Evolutionary conservation across 2,113 vertebrate genomes (phyloP).

Genomic region (Prinia subflava): DNA sequence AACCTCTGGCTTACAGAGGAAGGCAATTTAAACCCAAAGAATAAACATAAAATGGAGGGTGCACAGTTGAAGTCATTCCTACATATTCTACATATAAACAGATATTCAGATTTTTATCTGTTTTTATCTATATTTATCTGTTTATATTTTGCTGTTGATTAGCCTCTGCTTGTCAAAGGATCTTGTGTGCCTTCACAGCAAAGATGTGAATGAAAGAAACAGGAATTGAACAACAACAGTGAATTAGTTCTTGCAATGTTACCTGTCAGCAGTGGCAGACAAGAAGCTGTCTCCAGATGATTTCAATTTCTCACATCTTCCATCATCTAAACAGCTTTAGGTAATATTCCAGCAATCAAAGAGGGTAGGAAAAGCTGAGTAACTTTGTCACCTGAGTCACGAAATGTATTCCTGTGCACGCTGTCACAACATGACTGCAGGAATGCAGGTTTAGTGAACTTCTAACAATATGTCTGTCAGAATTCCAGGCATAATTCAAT

Average conservation of each 20-base stretch:
- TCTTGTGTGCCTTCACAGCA: background rate
- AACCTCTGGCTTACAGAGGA: background rate
- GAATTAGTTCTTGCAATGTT: background rate
- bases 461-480: background rate
- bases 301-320: background rate
- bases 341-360: background rate
- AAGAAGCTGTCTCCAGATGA: background rate
- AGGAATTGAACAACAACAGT: background rate
- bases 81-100: too few species aligned
- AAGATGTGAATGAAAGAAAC: background rate
- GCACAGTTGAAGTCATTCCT: background rate
- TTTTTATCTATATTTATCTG: too few species aligned
- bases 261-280: background rate
- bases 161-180: background rate
- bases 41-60: background rate
- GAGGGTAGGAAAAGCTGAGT: background rate
- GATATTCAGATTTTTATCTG: too few species aligned
- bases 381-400: background rate
- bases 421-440: background rate
- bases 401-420: background rate
- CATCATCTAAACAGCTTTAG: background rate
- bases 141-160: conserved; percentile 2
- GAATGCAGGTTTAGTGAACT: background rate
- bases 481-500: background rate
- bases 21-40: conserved; percentile 21